Evolutionary conservation across 2,113 vertebrate species (phyloP).

Genomic region (Myrmecobius fasciatus): DNA sequence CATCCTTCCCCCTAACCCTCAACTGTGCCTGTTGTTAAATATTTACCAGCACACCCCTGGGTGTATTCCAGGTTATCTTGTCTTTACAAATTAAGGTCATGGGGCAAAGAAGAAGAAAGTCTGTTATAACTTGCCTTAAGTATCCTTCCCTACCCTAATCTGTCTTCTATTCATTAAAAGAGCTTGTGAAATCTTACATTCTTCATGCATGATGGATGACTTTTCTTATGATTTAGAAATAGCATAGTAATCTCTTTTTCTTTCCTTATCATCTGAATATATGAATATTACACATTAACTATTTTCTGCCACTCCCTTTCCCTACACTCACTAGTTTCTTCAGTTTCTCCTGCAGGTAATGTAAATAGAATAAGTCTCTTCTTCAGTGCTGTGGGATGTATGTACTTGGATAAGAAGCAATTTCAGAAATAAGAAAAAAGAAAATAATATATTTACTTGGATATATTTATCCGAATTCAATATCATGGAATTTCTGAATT

Average conservation of each 20-base stretch:
- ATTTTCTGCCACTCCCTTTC: not conserved
- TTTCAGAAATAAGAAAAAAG: not conserved
- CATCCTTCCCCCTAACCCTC: too few species aligned
- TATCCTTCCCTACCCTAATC: not conserved
- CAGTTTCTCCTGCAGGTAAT: not conserved
- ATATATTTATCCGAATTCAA: not conserved
- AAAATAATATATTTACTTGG: not conserved
- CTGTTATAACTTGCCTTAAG: not conserved
- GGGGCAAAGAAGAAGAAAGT: not conserved
- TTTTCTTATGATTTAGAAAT: not conserved
- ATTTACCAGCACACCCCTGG: not conserved
- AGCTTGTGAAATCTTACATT: not conserved
- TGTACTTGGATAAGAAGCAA: not conserved
- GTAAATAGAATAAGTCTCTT: not conserved
- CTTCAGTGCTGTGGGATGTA: not conserved
- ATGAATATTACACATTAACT: not conserved
- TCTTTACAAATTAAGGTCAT: slow-evolving; percentile 3
- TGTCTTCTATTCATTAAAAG: slow-evolving; percentile 3
- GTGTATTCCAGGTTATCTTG: not conserved
- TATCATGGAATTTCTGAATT: not conserved
- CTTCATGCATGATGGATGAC: not conserved
- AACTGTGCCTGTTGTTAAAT: not conserved
- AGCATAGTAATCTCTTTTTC: not conserved
- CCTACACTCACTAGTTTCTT: not conserved
- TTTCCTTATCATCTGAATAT: not conserved